phyloP scores from a whole-genome alignment of 2,113 vertebrate species.

The Parus major region DNA sequence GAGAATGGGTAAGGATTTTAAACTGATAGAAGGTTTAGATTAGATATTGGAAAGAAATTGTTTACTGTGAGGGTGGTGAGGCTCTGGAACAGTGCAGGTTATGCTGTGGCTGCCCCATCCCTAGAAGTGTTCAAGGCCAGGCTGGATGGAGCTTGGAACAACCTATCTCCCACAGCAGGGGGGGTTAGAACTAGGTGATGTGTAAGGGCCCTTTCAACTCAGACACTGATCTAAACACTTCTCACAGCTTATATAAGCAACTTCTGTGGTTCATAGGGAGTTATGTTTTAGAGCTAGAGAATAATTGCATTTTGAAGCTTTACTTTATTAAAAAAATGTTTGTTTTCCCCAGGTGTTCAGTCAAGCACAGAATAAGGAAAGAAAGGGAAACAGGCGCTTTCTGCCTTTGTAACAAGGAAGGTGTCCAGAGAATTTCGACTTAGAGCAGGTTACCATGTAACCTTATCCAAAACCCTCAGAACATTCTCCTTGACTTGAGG shows the following conservation, averaged over 20 bases:
- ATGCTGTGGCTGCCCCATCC: not conserved
- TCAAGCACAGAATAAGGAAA: not conserved
- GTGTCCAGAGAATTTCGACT: not conserved
- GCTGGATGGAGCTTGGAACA: not conserved
- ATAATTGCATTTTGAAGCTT: not conserved
- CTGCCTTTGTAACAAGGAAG: not conserved
- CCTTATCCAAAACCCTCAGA: not conserved
- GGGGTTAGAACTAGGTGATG: not conserved
- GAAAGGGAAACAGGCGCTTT: not conserved
- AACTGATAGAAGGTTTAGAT: not conserved
- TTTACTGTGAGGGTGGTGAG: not conserved
- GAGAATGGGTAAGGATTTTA: not conserved
- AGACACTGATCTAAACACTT: not conserved
- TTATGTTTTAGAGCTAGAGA: not conserved
- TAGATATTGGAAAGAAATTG: not conserved
- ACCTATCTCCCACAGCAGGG: fast-evolving
- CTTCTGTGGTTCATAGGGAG: not conserved
- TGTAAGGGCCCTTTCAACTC: not conserved
- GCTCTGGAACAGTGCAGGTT: not conserved
- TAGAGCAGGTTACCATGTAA: too few species aligned
- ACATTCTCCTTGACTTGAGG: not conserved
- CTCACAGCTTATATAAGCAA: not conserved
- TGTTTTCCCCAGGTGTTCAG: not conserved
- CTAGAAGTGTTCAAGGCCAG: not conserved
- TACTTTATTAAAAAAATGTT: not conserved